Base-by-base conservation (phyloP, 2,113 vertebrate species). In the Crotalus tigris region DNA sequence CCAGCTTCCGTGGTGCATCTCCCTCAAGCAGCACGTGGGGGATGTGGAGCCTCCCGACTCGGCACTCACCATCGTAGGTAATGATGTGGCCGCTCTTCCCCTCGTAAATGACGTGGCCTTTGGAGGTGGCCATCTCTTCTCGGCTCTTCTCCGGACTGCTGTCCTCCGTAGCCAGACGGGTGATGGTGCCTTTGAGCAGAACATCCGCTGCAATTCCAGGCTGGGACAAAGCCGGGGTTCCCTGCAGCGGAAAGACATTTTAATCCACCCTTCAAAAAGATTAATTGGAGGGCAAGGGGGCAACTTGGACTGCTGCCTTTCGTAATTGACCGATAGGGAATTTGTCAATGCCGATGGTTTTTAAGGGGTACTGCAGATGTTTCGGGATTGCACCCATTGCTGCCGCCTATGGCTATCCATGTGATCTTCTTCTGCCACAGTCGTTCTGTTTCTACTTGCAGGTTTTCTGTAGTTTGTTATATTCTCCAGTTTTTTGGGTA, bases 31-130 rank as follows among this genome's bases (percentile, higher is more conserved):
- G 29, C 64, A 1, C 64, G 4, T 15, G 64, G 29, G 55, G 64
- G 64, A 13, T 15, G 33, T 33, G 64, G 64, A n/a, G 64, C 29
- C 12, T 51, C 87, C 4, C 13, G 17, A 13, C 51, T 29, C 0
- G 9, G 58, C 9, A 97, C 98, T 98, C 96, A 99, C 99, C 97
- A 53, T 99, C 99, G 17, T 99, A 99, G 13, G 99, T 99, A 15
- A 99, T 97, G 93, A 99, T 99, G 94, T 99, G 99, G 81, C 99
- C 99, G 93, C 98, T 99, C 96, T 99, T 99, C 96, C 99, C 98
- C 98, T 99, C 99, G 89, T 99, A 99, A 95, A 99, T 99, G 93
- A 99, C 99, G 21, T 99, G 99, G 96, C 98, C 98, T 97, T 99
- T 99, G 96, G 98, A 96, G 94, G 98, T 96, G 87, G 98, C 91